Percentiles rank a stretch among this genome's conserved stretches.
Evolutionary conservation across 2,888 invertebrate genomes (phyloP).

Genomic region (Latheticus oryzae): DNA sequence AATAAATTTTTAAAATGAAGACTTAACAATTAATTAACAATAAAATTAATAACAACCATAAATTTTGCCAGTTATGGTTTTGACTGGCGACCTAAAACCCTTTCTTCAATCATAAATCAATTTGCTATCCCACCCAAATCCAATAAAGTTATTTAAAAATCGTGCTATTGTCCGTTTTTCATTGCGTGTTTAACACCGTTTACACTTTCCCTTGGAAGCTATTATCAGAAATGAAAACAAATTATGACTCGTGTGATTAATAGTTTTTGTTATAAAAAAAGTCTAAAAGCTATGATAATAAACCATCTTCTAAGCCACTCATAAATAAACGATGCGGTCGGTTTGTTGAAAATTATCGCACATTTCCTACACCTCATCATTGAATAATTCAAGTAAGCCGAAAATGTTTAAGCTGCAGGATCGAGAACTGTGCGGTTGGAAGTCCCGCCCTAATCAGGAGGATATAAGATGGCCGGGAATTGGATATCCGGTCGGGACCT

Average conservation of each 20-base stretch:
- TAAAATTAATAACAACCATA: too few relatives aligned
- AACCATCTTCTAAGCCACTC: too few relatives aligned
- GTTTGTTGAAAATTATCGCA: constrained; percentile 28
- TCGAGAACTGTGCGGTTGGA: constrained; percentile 19
- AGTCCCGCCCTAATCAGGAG: constrained; percentile 38
- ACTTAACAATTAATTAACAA: too few relatives aligned
- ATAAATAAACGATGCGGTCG: constrained; percentile 16
- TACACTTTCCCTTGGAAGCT: constrained; percentile 3
- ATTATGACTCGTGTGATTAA: constrained; percentile 13
- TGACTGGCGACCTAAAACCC: too few relatives aligned
- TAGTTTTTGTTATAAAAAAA: too few relatives aligned
- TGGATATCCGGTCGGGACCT: constrained; percentile 41
- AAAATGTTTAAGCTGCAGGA: constrained; percentile 18
- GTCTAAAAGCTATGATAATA: too few relatives aligned
- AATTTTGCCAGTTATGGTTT: too few relatives aligned
- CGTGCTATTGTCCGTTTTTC: too few relatives aligned
- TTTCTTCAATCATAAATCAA: too few relatives aligned
- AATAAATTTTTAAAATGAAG: too few relatives aligned
- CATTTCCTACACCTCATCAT: constrained; percentile 22
- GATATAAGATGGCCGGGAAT: constrained; percentile 41
- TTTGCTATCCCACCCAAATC: too few relatives aligned
- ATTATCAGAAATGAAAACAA: constrained; percentile 5
- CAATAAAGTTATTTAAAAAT: constrained; percentile 7
- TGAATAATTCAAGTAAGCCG: constrained; percentile 24
- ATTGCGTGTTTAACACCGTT: constrained; percentile 21